Percentiles rank a stretch among this genome's conserved stretches.
These are phyloP conservation scores for Hirtodrosophila cameraria DNA, from an alignment of 2,888 invertebrate species.

Conservation along the genomic window DNA sequence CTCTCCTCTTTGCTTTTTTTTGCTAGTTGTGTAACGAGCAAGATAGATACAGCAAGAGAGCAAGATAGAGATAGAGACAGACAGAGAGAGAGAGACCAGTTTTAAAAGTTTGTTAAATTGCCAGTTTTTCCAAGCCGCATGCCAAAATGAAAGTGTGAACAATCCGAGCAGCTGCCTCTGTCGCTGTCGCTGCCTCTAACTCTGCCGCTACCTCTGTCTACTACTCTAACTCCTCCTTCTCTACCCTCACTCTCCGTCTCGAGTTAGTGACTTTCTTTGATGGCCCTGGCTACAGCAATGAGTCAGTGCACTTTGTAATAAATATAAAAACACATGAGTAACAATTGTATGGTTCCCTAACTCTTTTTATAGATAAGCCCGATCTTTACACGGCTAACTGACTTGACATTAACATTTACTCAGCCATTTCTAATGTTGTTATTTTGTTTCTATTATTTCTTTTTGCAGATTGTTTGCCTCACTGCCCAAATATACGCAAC, in stretches of 20 bases:
- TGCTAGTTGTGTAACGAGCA: slow-evolving; percentile 49
- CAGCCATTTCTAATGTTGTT: slow-evolving; percentile 31
- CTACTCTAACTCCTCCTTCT: too few relatives aligned
- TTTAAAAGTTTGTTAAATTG: slow-evolving; percentile 45
- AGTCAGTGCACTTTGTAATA: slow-evolving; percentile 72
- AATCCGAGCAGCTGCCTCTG: slow-evolving; percentile 43
- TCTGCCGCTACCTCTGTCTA: background rate
- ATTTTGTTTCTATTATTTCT: slow-evolving; percentile 32
- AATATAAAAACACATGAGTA: slow-evolving; percentile 51
- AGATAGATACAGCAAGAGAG: background rate
- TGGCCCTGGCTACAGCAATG: slow-evolving; percentile 49
- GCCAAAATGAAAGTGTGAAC: slow-evolving; percentile 78
- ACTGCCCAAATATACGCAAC: slow-evolving; percentile 95
- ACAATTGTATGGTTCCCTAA: slow-evolving; percentile 27
- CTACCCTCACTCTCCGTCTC: slow-evolving; percentile 1
- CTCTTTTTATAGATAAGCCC: slow-evolving; percentile 34
- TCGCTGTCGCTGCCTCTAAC: slow-evolving; percentile 10
- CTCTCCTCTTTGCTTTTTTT: background rate
- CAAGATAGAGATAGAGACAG: background rate
- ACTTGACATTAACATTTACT: slow-evolving; percentile 28
- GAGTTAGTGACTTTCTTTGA: slow-evolving; percentile 55
- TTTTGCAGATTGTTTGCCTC: slow-evolving; percentile 92
- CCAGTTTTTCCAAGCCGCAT: slow-evolving; percentile 51
- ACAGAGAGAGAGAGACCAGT: slow-evolving; percentile 33
- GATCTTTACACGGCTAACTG: slow-evolving; percentile 48